These are phyloP conservation scores for Archaeoteleia sp. DNA, from an alignment of 2,888 invertebrate genomes.

Conservation along the genomic window DNA sequence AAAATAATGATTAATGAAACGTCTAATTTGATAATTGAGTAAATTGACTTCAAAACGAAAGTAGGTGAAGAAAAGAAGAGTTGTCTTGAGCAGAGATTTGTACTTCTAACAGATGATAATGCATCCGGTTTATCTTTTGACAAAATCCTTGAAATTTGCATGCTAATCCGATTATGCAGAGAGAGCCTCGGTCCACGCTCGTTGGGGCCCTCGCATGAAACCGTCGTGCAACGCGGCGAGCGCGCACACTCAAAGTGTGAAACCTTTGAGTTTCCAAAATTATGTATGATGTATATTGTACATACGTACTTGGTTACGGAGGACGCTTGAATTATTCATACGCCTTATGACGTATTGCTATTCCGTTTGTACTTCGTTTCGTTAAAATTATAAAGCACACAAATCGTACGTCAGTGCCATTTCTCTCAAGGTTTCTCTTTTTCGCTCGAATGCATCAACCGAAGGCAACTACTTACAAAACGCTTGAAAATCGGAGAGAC, in stretches of 20 bases:
- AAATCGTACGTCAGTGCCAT: no score
- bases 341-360: conserved; percentile 16
- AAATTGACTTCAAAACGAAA: no score
- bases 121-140: conserved; percentile 1
- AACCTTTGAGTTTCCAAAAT: conserved; percentile 16
- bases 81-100: no score
- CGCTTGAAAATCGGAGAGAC: no score
- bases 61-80: no score
- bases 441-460: no score
- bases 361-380: conserved; percentile 17
- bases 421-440: no score
- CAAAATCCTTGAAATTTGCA: conserved; percentile 14
- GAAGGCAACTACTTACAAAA: no score
- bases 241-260: conserved; percentile 17
- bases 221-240: conserved; percentile 11
- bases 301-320: conserved; percentile 16
- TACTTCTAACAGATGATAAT: no score
- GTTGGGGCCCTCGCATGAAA: conserved; percentile 7
- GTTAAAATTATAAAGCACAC: not conserved
- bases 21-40: no score
- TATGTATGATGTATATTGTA: conserved; percentile 25
- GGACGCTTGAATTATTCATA: conserved; percentile 26
- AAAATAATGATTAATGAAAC: no score
- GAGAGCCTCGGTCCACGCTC: conserved; percentile 11
- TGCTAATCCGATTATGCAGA: conserved; percentile 17